Base-by-base conservation (phyloP, 2,888 invertebrate genomes). In the Nasonovia ribisnigri region DNA sequence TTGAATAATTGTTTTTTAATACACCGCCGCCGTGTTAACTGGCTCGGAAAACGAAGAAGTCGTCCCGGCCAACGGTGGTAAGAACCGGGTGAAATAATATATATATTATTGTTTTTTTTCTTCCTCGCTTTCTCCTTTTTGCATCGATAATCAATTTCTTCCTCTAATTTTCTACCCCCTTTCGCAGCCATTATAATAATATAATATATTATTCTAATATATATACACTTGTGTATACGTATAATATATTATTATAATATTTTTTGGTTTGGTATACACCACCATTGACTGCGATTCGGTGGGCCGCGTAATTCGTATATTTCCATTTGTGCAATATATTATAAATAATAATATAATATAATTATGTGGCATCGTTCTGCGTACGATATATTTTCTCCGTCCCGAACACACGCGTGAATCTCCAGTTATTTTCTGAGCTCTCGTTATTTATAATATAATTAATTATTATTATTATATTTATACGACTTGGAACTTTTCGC, bases 1-100 rank as follows among this genome's bases (percentile, higher is more conserved):
- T 93, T 93, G 93, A 93, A 93, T 93, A 93, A 93, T 93, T 93
- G 93, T 93, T 93, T 93, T 93, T 93, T 93, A 93, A 93, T 93
- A 93, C 29, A 93, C 51, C 86, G 42, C 93, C 86, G 51, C 48
- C 60, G 51, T 86, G 93, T 90, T 93, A 93, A 93, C 93, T 90
- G 93, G 90, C 93, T 90, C 46, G 93, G 93, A 93, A 93, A 93
- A 86, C 93, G 86, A 90, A 93, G 90, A 90, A 92, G n/a, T 88
- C 87, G n/a, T 84, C 36, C 51, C n/a, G 84, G 54, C 2, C 54
- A 84, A 57, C 84, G 86, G 77, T 48, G 29, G 48, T 88, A 89
- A 92, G 46, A 92, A 92, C 13, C 26, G 48, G 46, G 48, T 16
- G n/a, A n/a, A 29, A 87, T 29, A 87, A 57, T 26, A 77, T n/a